Conservation (phyloP, 2,797 vertebrate genomes). For the Periparus ater region DNA sequence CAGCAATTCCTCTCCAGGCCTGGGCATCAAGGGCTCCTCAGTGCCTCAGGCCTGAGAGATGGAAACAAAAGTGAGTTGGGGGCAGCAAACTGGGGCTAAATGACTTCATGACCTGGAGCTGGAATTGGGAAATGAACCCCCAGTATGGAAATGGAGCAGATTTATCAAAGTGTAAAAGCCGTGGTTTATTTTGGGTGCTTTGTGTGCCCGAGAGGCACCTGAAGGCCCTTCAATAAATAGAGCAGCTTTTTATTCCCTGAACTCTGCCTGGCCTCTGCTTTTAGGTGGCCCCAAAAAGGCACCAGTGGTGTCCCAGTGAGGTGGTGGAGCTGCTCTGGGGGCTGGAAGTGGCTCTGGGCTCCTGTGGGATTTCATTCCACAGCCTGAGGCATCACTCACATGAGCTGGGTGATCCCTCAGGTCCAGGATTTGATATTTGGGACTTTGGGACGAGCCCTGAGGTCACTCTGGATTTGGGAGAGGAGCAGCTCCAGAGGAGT, state of each 20-base stretch:
- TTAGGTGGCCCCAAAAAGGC: background rate
- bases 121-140: rapidly evolving
- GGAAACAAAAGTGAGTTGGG: background rate
- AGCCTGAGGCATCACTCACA: background rate
- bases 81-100: background rate
- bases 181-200: background rate
- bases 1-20: background rate
- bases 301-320: background rate
- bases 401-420: background rate
- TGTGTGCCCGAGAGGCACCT: background rate
- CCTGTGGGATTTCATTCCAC: rapidly evolving
- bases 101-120: background rate
- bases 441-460: background rate
- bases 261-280: background rate
- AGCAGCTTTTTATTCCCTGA: rapidly evolving
- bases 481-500: background rate
- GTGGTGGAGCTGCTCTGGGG: rapidly evolving
- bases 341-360: background rate
- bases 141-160: background rate
- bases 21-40: background rate
- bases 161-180: background rate
- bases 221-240: background rate
- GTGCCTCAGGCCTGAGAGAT: background rate
- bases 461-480: rapidly evolving
- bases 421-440: background rate